Evolutionary conservation across 2,797 vertebrate genomes (phyloP), one percentile per base, ranked within the genome.

Genomic region (Epinephelus malabaricus): DNA sequence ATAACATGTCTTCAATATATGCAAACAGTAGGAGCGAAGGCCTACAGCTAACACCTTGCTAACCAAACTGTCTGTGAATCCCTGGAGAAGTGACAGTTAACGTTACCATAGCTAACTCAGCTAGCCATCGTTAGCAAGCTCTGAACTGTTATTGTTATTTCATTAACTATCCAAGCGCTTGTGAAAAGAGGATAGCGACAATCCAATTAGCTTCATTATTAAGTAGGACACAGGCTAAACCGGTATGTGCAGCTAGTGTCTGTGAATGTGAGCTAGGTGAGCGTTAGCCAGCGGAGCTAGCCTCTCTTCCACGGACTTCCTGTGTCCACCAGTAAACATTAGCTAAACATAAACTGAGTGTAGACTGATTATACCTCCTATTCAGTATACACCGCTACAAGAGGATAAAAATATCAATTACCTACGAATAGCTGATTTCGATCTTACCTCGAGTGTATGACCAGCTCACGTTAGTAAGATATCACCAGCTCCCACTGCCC

Each of bases 391-490:
- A 6, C 3, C 3, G 3, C 2, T 12, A 5, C 40, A n/a, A 61
- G 43, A 2, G 0, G 4, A 15, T 17, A 19, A 19, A 6, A 61
- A 2, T 6, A 8, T 4, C 1, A 0, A 5, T 5, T 12, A 0
- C 0, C 15, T 4, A 2, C 5, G 0, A 38, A 15, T 9, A 3
- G 6, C 2, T 43, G 1, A 2, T 27, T 23, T 50, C 12, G 1
- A 3, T 17, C 82, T 86, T 86, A 92, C 92, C 88, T 86, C 23
- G 7, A 43, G 17, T 70, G 2, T 64, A 49, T 11, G 18, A 12
- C 50, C 55, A 56, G 6, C 0, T 27, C 30, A 11, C 46, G 53
- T 55, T 8, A 7, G 17, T 1, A 21, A 21, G 49, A 64, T 15
- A 23, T 9, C 45, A 19, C 61, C 70, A 6, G 25, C 46, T 60